phyloP scores from a whole-genome alignment of 2,797 vertebrate genomes.

The Peromyscus attwateri region DNA sequence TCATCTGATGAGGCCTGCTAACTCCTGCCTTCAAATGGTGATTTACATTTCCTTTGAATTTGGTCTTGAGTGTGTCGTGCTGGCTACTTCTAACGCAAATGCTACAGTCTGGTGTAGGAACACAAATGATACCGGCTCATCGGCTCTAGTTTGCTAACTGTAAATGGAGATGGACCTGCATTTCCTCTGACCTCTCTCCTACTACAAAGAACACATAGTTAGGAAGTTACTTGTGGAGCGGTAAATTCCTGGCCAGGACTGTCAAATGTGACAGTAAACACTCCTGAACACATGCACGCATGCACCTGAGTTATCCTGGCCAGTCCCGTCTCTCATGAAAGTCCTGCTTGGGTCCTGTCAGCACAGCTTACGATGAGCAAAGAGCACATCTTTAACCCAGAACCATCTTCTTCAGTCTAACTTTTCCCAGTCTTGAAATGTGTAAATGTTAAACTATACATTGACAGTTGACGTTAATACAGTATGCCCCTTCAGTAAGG shows the following conservation, averaged over 20 bases:
- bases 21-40: background rate
- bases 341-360: background rate
- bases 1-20: background rate
- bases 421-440: background rate
- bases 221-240: background rate
- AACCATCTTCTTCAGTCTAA: too few relatives aligned
- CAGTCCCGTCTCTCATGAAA: background rate
- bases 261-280: background rate
- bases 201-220: background rate
- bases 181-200: background rate
- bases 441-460: background rate
- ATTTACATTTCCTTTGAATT: background rate
- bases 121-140: background rate
- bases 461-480: background rate
- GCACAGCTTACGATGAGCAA: background rate
- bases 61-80: background rate
- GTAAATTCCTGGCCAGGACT: background rate
- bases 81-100: background rate
- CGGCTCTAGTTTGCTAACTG: background rate
- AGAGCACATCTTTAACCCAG: background rate
- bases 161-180: background rate
- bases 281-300: background rate
- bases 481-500: background rate
- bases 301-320: background rate
- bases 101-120: background rate